phyloP scores from a whole-genome alignment of 2,888 invertebrate genomes.

The Hololepta plana region DNA sequence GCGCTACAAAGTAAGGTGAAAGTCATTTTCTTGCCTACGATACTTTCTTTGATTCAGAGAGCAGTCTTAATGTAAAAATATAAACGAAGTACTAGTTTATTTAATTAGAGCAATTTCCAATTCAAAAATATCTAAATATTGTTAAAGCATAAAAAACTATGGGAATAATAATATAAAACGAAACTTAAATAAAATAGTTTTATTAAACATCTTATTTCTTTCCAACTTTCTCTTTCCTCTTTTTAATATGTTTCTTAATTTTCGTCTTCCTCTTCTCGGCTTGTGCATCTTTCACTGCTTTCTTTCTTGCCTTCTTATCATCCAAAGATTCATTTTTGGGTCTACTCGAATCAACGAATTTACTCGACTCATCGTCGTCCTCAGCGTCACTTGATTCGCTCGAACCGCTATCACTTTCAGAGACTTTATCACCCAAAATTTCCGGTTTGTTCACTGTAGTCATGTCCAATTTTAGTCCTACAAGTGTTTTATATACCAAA shows the following conservation, averaged over 20 bases:
- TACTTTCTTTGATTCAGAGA: too few species aligned
- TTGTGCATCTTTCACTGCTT: slow-evolving; percentile 71
- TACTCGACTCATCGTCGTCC: slow-evolving; percentile 24
- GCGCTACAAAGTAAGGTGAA: too few species aligned
- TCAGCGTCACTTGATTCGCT: slow-evolving; percentile 20
- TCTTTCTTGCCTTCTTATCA: slow-evolving; percentile 70
- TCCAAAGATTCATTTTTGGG: slow-evolving; percentile 67
- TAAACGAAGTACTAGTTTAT: too few species aligned
- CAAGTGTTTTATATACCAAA: slow-evolving; percentile 70
- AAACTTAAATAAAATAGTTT: slow-evolving; percentile 3
- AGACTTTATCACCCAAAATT: slow-evolving; percentile 30
- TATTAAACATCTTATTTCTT: slow-evolving; percentile 18
- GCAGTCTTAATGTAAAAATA: too few species aligned
- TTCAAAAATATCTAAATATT: too few species aligned
- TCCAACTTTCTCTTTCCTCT: slow-evolving; percentile 54
- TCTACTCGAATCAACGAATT: slow-evolving; percentile 44
- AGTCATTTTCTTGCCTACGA: too few species aligned
- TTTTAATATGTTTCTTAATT: slow-evolving; percentile 86
- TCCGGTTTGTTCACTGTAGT: slow-evolving; percentile 49
- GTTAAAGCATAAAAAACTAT: too few species aligned
- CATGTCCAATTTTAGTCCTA: slow-evolving; percentile 65
- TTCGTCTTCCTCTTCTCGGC: slow-evolving; percentile 80
- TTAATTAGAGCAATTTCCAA: too few species aligned
- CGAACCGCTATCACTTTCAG: slow-evolving; percentile 15
- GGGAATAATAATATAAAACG: neutral